Base-by-base conservation (phyloP, 2,113 vertebrate species). In the Notechis scutatus region DNA sequence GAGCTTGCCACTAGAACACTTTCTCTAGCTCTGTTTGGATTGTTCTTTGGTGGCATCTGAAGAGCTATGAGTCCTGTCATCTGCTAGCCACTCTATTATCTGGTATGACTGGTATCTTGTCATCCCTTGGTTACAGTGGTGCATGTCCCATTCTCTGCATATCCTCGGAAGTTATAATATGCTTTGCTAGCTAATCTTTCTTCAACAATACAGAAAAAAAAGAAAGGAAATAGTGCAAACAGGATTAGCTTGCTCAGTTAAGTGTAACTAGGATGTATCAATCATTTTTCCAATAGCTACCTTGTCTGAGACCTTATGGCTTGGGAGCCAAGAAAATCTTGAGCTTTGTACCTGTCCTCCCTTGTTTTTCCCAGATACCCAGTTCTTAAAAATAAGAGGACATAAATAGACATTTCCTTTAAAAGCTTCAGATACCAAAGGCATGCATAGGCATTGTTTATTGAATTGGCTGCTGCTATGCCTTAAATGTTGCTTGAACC, bases 161-260 rank as follows among this genome's bases (percentile, higher is more conserved):
- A 87, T 92, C 81, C 50, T 54, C 8, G 29, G 52, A 50, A 88
- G 61, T 91, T 91, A 56, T 85, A 91, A 90, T 90, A 88, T 69
- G 64, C 57, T 89, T 87, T 39, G 3, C 92, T 26, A 87, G 23
- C n/a, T 93, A 95, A 85, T 88, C 57, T 88, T 14, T 88, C 85
- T 8, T 11, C n/a, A 94, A 86, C 2, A 3, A 20, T 34, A 91
- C 61, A 59, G 87, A 1, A 29, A 57, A 26, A 26, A 93, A 89
- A 14, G 15, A 91, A 89, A 94, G 3, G 0, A 39, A 23, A 39
- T 61, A 47, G 93, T 92, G 7, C 87, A 52, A 50, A 29, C 91
- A 47, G n/a, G 95, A 95, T 94, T 87, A 95, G 5, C 57, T 94
- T 93, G 21, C 5, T 91, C 91, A 39, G 7, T 89, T 96, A 92